These are phyloP conservation scores for Drosophila fungiperda DNA, from an alignment of 2,888 invertebrate species.

Conservation along the genomic window DNA sequence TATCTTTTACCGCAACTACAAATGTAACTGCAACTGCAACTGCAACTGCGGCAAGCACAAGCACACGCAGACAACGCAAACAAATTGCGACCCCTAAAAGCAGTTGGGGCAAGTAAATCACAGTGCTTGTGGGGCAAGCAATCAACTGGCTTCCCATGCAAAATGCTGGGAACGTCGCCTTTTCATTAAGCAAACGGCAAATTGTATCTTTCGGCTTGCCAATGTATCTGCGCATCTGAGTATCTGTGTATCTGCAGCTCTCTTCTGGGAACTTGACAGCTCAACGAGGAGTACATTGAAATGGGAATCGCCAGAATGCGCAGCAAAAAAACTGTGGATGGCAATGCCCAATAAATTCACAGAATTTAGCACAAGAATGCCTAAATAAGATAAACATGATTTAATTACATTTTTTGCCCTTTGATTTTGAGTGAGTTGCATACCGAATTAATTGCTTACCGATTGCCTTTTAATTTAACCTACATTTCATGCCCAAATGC, in stretches of 20 bases:
- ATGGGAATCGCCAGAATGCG: slow-evolving; percentile 24
- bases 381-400: slow-evolving; percentile 43
- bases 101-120: slow-evolving; percentile 61
- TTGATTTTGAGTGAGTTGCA: slow-evolving; percentile 17
- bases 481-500: slow-evolving; percentile 8
- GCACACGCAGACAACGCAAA: slow-evolving; percentile 8
- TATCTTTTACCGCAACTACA: slow-evolving; percentile 19
- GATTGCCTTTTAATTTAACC: slow-evolving; percentile 49
- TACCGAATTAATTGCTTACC: slow-evolving; percentile 47
- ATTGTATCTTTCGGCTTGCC: slow-evolving; percentile 25
- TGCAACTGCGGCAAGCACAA: slow-evolving; percentile 54
- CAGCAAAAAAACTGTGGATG: background rate
- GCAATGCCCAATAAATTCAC: slow-evolving; percentile 26
- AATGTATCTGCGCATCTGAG: background rate
- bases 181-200: slow-evolving; percentile 67
- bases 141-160: slow-evolving; percentile 66
- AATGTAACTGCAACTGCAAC: slow-evolving; percentile 5
- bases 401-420: slow-evolving; percentile 40
- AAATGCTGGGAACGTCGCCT: slow-evolving; percentile 67
- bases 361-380: slow-evolving; percentile 53
- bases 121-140: slow-evolving; percentile 46
- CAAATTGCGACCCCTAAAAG: slow-evolving; percentile 7
- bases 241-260: slow-evolving; percentile 17
- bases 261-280: slow-evolving; percentile 33
- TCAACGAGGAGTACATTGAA: slow-evolving; percentile 11